These are phyloP conservation scores for Macheiramphus alcinus DNA, from an alignment of 2,113 vertebrate species.

Conservation along the genomic window DNA sequence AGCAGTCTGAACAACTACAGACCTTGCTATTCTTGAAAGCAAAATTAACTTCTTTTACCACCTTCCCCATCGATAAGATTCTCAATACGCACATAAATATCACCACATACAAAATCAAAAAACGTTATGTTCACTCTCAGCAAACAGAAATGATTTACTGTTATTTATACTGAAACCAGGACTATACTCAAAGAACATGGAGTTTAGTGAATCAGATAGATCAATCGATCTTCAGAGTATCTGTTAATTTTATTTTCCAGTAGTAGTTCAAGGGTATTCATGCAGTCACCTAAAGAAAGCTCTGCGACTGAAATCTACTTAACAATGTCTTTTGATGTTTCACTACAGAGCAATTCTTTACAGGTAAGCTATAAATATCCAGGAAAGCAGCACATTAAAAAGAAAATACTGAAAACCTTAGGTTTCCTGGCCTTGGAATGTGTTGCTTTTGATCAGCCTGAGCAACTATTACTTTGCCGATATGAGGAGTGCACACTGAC, in stretches of 20 bases:
- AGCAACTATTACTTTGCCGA: slow-evolving; percentile 12
- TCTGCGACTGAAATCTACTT: background rate
- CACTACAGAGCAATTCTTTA: background rate
- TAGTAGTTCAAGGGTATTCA: background rate
- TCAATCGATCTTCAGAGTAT: background rate
- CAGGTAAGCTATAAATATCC: slow-evolving; percentile 27
- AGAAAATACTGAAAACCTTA: slow-evolving; percentile 7
- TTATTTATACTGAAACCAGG: background rate
- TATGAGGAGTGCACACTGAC: background rate
- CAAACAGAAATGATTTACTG: background rate
- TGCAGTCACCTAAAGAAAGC: background rate
- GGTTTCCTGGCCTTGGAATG: background rate
- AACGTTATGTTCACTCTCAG: background rate
- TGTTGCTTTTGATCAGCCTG: slow-evolving; percentile 33
- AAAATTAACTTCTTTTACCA: background rate
- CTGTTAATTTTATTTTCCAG: slow-evolving; percentile 23
- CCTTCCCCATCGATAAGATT: background rate
- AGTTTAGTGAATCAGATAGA: background rate
- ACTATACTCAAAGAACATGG: background rate
- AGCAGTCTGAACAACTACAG: background rate
- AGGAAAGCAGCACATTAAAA: background rate
- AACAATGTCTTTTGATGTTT: slow-evolving; percentile 29
- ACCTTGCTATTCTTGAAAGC: background rate
- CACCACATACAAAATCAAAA: background rate
- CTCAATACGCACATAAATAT: background rate